These are phyloP conservation scores for Bungarus multicinctus DNA, from an alignment of 2,113 vertebrate genomes.

Conservation along the genomic window DNA sequence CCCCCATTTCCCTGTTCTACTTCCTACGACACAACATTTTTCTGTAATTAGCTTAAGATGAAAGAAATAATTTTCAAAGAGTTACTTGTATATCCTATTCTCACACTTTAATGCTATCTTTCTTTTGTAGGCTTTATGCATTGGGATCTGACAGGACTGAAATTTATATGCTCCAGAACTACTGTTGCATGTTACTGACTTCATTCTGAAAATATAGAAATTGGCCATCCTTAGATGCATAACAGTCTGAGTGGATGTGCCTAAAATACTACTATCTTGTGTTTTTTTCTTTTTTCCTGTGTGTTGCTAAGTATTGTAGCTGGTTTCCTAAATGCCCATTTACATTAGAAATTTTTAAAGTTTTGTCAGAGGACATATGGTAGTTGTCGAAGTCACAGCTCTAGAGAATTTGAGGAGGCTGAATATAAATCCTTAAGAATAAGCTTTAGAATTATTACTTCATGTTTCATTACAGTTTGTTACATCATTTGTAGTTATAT, in stretches of 20 bases:
- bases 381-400: not conserved
- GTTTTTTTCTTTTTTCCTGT: not conserved
- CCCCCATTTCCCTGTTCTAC: not conserved
- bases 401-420: not conserved
- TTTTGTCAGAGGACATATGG: not conserved
- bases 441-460: not conserved
- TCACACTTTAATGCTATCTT: not conserved
- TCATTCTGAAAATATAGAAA: not conserved
- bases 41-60: not conserved
- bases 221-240: not conserved
- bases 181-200: not conserved
- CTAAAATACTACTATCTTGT: not conserved
- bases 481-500: not conserved
- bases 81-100: not conserved
- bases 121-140: not conserved
- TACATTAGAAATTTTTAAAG: not conserved
- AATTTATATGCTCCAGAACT: not conserved
- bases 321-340: not conserved
- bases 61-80: not conserved
- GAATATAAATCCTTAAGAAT: not conserved
- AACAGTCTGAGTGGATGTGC: not conserved
- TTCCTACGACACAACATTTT: not conserved
- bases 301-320: not conserved
- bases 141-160: not conserved
- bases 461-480: not conserved